A percentile compares a stretch with the other conserved stretches of the same genome.
Conservation (phyloP, 2,888 invertebrate species). For the Cataglyphis altisquamis region DNA sequence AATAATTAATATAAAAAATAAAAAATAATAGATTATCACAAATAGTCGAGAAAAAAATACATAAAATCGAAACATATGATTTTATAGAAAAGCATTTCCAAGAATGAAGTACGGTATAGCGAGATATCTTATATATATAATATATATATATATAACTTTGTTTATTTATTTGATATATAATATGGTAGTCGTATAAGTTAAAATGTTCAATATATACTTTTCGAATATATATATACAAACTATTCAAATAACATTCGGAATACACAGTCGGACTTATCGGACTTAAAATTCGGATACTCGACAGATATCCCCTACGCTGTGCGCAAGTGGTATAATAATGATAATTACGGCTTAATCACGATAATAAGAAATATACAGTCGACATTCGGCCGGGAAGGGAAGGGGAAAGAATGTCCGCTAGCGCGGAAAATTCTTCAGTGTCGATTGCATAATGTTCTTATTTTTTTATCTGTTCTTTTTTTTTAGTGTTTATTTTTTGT, state of each 20-base stretch:
- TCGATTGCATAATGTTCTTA: not conserved
- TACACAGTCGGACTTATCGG: slow-evolving; percentile 43
- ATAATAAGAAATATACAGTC: slow-evolving; percentile 32
- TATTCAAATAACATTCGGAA: slow-evolving; percentile 43
- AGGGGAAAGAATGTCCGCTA: not conserved
- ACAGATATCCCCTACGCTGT: slow-evolving; percentile 22
- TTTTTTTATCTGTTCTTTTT: slow-evolving; percentile 19
- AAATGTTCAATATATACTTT: slow-evolving; percentile 47
- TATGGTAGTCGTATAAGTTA: slow-evolving; percentile 31
- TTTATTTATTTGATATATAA: slow-evolving; percentile 38
- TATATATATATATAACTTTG: slow-evolving; percentile 8
- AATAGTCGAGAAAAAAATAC: not conserved
- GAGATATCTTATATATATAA: not conserved
- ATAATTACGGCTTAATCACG: slow-evolving; percentile 19
- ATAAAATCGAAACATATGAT: not conserved
- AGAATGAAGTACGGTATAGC: not conserved
- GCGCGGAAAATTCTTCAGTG: not conserved
- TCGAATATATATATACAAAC: slow-evolving; percentile 49
- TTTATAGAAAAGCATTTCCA: not conserved
- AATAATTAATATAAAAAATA: too few species aligned
- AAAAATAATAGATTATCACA: not conserved
- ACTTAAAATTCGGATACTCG: slow-evolving; percentile 48
- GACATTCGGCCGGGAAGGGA: not conserved
- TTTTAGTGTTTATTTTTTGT: not conserved
- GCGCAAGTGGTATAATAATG: slow-evolving; percentile 35